Evolutionary conservation across 2,113 vertebrate species (phyloP), one percentile per base, ranked within the genome.

Genomic region (Centropus unirufus): DNA sequence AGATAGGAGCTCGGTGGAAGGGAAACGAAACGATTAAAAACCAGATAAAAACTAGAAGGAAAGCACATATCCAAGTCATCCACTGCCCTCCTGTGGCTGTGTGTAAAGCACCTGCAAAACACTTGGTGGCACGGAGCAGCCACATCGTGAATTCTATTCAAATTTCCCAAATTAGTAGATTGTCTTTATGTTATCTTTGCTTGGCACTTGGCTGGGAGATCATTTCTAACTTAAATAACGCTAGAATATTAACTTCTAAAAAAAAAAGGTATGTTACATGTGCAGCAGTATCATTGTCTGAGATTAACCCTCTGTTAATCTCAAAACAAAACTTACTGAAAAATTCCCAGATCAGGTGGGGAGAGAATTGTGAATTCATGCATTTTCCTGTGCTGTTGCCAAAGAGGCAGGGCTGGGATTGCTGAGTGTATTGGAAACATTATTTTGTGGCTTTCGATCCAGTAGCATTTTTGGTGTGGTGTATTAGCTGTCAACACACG

Each of bases 21-120:
- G 91, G 89, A 97, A 95, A 96, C 94, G 44, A 94, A 95, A 95
- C 32, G 89, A 96, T 95, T 96, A 83, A 89, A 97, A 94, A 77
- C 42, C 66, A 92, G 88, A 92, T 75, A 85, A 85, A 74, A 95
- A 80, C 47, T 14, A 47, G 80, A 85, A 85, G 55, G 54, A 21
- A 69, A 63, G 46, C 3, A 9, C 64, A 95, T 93, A 96, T 69
- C 59, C 91, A 98, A 97, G 88, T 97, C 97, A 95, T 97, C 93
- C 98, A 98, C 97, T 98, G 98, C 98, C 98, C 98, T 97, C 98
- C 96, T 23, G 98, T 98, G 98, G 97, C 69, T 54, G 29, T 29
- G 23, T 20, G 77, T 55, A 36, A 61, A 92, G 79, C 67, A 63
- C 34, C 93, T 42, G 59, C 76, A 40, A 40, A 83, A 63, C 62